Conservation (phyloP, 2,888 invertebrate species). For the Trachelus tabidus region DNA sequence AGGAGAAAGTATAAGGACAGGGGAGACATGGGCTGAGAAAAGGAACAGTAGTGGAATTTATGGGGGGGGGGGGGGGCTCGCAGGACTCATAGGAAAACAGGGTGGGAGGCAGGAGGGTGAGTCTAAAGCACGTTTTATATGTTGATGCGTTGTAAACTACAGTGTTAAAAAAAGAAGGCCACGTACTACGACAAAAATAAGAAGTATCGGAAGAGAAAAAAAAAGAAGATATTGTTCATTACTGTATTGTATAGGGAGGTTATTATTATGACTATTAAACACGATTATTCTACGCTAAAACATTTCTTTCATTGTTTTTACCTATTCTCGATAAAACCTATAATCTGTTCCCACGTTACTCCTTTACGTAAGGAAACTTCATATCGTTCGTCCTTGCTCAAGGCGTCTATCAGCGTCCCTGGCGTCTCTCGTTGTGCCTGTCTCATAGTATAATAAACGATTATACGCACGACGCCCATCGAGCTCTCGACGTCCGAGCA, state of each 20-base stretch:
- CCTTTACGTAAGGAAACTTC: too few relatives aligned
- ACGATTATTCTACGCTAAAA: conserved; percentile 15
- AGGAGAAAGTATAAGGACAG: too few relatives aligned
- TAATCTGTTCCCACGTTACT: too few relatives aligned
- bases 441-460: too few relatives aligned
- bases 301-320: background rate
- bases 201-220: too few relatives aligned
- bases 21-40: too few relatives aligned
- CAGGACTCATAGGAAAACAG: background rate
- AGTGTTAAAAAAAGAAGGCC: background rate
- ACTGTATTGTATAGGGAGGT: conserved; percentile 11
- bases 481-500: too few relatives aligned
- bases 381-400: too few relatives aligned
- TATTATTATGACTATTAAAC: conserved; percentile 10
- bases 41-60: background rate
- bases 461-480: too few relatives aligned
- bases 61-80: background rate
- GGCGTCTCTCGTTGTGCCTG: too few relatives aligned
- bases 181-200: background rate
- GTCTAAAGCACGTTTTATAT: background rate
- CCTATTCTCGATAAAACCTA: background rate
- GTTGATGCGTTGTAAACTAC: background rate
- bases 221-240: conserved; percentile 3
- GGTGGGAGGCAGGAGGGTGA: too few relatives aligned
- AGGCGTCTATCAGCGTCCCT: too few relatives aligned